A percentile compares a stretch with the other conserved stretches of the same genome.
phyloP scores from a whole-genome alignment of 2,888 invertebrate species.

The Caenorhabditis panamensis region DNA sequence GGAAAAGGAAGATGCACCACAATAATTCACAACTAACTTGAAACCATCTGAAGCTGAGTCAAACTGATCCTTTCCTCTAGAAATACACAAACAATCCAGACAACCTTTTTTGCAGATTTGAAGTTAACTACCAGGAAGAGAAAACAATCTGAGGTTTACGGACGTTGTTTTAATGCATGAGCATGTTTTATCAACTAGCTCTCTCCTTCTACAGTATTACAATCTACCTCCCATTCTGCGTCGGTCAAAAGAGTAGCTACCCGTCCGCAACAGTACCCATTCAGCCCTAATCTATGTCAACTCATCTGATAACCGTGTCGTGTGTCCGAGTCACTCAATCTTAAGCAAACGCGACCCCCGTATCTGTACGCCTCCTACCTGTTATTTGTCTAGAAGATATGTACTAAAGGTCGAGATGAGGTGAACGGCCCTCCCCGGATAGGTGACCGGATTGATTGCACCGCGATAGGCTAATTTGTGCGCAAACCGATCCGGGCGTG shows the following conservation, averaged over 20 bases:
- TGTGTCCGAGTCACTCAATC: conserved; percentile 49
- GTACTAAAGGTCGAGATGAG: conserved; percentile 32
- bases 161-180: no score
- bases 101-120: no score
- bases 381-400: conserved; percentile 45
- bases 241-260: conserved; percentile 39
- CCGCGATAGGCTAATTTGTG: conserved; percentile 56
- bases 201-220: background rate
- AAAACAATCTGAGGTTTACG: no score
- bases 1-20: no score
- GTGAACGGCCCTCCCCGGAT: conserved; percentile 26
- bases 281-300: conserved; percentile 33
- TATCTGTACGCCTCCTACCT: conserved; percentile 22
- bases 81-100: no score
- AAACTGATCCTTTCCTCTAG: no score
- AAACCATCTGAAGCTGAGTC: no score
- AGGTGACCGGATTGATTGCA: conserved; percentile 43
- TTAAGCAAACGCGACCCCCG: conserved; percentile 46
- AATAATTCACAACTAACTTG: no score
- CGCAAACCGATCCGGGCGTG: conserved; percentile 47
- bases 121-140: no score
- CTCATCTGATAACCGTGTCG: conserved; percentile 57
- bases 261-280: conserved; percentile 9
- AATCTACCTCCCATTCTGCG: conserved; percentile 8
- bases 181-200: no score